Evolutionary conservation across 2,888 invertebrate genomes (phyloP).

Genomic region (Epsilonema sp.): DNA sequence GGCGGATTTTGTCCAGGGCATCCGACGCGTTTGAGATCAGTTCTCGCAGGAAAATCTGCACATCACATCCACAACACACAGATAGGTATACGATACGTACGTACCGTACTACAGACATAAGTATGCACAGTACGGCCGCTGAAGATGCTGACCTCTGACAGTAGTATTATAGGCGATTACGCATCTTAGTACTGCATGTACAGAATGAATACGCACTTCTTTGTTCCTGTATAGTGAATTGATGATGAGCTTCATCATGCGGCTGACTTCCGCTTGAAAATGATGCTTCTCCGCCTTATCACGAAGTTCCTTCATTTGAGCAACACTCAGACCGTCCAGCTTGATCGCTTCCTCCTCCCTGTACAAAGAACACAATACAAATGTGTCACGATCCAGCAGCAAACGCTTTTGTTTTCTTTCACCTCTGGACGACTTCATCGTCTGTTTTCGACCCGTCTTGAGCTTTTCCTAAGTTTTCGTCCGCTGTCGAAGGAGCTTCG

Average conservation of each 20-base stretch:
- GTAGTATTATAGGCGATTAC: no score
- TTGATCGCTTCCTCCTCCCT: constrained; percentile 91
- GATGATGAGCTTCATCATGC: constrained; percentile 99
- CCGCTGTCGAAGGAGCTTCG: constrained; percentile 22
- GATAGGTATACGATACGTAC: no score
- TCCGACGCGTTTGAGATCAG: constrained; percentile 97
- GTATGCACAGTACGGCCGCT: no score
- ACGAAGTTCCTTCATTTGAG: constrained; percentile 71
- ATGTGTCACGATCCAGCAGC: neutral
- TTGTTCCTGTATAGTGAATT: constrained; percentile 97
- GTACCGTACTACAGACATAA: no score
- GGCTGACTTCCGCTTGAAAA: constrained; percentile 95
- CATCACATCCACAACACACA: no score
- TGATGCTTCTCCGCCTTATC: constrained; percentile 49
- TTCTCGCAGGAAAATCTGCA: constrained; percentile 81
- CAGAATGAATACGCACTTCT: constrained; percentile 52
- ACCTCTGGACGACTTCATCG: constrained; percentile 56
- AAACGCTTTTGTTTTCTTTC: neutral
- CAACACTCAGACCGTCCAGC: constrained; percentile 76
- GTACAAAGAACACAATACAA: constrained; percentile 11
- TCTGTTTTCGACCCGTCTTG: constrained; percentile 77
- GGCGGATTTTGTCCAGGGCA: constrained; percentile 89
- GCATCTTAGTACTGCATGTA: no score
- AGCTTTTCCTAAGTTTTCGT: constrained; percentile 59
- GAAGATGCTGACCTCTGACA: no score